A percentile compares a stretch with the other conserved stretches of the same genome.
These are phyloP conservation scores for Drosophila mimica DNA, from an alignment of 2,888 invertebrate species.

Conservation along the genomic window DNA sequence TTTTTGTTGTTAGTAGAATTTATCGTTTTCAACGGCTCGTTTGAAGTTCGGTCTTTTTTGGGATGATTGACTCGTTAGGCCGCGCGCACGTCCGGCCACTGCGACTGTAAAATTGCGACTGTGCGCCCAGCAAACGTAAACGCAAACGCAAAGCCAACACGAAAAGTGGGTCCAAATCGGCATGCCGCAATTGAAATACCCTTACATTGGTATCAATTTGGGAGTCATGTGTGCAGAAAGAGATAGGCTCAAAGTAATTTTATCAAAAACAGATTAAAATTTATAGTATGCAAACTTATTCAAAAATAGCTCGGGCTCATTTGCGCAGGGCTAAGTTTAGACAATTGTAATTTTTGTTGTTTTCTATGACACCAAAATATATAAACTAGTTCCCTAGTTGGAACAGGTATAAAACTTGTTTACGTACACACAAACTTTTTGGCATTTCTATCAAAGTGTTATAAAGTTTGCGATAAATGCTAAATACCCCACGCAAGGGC, in stretches of 20 bases:
- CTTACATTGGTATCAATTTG: constrained; percentile 12
- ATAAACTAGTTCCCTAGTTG: not conserved
- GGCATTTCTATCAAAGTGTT: not conserved
- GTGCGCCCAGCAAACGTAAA: constrained; percentile 52
- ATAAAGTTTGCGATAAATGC: not conserved
- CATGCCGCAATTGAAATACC: constrained; percentile 32
- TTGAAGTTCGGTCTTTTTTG: constrained; percentile 31
- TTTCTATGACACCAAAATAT: not conserved
- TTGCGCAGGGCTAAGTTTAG: not conserved
- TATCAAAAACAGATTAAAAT: not conserved
- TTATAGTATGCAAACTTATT: not conserved
- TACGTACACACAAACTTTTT: not conserved
- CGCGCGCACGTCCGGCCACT: constrained; percentile 68
- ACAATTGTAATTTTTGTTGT: not conserved
- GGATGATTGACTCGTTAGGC: constrained; percentile 46
- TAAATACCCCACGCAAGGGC: constrained; percentile 19
- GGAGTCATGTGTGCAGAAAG: not conserved
- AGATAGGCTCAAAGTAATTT: not conserved
- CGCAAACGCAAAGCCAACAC: constrained; percentile 51
- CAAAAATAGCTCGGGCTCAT: not conserved
- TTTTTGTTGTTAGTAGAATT: constrained; percentile 34
- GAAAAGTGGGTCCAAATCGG: constrained; percentile 19
- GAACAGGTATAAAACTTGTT: too few species aligned
- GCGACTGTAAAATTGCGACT: constrained; percentile 77
- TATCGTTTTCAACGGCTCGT: constrained; percentile 59